Evolutionary conservation across 2,797 vertebrate species (phyloP).

Genomic region (Poecilia gillii): DNA sequence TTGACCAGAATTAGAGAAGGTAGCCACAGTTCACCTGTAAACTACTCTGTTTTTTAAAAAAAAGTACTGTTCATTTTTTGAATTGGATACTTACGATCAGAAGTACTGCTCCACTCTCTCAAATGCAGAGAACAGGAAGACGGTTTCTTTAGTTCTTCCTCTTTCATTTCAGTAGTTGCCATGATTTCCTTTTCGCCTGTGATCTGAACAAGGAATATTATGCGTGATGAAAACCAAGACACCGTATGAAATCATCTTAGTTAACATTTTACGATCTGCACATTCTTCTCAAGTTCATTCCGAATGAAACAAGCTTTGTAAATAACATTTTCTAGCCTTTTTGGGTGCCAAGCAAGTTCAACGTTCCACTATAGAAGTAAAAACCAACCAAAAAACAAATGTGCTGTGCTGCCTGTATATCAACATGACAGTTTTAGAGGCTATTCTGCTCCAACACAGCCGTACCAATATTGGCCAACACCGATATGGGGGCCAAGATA

Average conservation of each 20-base stretch:
- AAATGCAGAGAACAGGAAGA: slow-evolving; percentile 44
- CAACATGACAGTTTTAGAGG: not conserved
- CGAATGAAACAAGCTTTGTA: not conserved
- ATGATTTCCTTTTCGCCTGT: slow-evolving; percentile 29
- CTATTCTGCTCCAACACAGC: not conserved
- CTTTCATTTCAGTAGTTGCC: slow-evolving; percentile 50
- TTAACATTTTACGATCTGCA: not conserved
- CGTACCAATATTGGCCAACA: not conserved
- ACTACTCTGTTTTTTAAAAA: not conserved
- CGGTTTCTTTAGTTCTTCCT: slow-evolving; percentile 40
- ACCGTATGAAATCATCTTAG: not conserved
- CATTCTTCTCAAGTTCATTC: not conserved
- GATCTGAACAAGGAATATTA: slow-evolving; percentile 34
- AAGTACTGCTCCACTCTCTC: slow-evolving; percentile 34
- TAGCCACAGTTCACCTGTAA: no score
- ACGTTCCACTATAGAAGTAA: not conserved
- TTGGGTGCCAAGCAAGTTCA: not conserved
- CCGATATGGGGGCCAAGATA: not conserved
- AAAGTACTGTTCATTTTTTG: not conserved
- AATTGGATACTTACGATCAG: slow-evolving; percentile 43
- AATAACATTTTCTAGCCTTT: no score
- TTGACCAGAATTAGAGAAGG: not conserved
- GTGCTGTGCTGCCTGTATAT: not conserved
- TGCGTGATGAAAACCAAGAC: not conserved
- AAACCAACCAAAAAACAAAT: not conserved